Evolutionary conservation across 1,140 invertebrate species (phyloP).

Genomic region (Drosophila ohnishii): DNA sequence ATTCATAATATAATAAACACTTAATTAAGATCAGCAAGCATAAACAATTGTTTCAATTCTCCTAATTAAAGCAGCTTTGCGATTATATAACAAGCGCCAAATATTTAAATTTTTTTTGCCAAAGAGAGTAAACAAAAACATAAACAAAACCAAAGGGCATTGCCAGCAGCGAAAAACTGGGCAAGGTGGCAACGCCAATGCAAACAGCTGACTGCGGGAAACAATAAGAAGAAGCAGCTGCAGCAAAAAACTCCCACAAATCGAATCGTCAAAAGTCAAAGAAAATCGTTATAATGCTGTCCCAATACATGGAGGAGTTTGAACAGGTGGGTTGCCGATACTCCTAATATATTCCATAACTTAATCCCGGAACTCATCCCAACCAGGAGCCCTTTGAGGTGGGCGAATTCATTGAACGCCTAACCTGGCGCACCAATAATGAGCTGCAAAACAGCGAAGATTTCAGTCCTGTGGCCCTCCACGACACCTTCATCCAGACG

Average conservation of each 20-base stretch:
- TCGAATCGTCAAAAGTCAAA: constrained; percentile 10
- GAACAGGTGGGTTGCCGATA: constrained; percentile 86
- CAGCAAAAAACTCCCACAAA: constrained; percentile 52
- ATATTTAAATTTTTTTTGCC: constrained; percentile 9
- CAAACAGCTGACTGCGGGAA: constrained; percentile 37
- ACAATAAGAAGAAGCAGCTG: constrained; percentile 32
- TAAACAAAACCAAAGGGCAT: constrained; percentile 14
- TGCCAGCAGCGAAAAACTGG: constrained; percentile 12
- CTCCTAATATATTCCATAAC: background rate
- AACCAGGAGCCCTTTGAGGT: constrained; percentile 96
- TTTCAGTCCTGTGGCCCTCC: constrained; percentile 91
- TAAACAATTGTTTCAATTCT: constrained; percentile 11
- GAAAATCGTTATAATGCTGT: constrained; percentile 87
- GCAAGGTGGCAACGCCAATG: constrained; percentile 29
- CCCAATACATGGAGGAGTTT: constrained; percentile 92
- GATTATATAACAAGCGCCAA: constrained; percentile 43
- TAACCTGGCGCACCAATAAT: constrained; percentile 96
- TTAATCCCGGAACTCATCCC: background rate
- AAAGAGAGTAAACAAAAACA: constrained; percentile 24
- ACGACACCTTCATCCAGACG: constrained; percentile 95
- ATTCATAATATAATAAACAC: constrained; percentile 62
- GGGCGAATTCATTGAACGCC: constrained; percentile 97
- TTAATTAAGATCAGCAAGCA: constrained; percentile 43
- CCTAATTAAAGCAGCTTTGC: background rate
- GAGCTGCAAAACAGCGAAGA: constrained; percentile 88